Evolutionary conservation across 2,888 invertebrate species (phyloP).

Genomic region (Gari tellinella): DNA sequence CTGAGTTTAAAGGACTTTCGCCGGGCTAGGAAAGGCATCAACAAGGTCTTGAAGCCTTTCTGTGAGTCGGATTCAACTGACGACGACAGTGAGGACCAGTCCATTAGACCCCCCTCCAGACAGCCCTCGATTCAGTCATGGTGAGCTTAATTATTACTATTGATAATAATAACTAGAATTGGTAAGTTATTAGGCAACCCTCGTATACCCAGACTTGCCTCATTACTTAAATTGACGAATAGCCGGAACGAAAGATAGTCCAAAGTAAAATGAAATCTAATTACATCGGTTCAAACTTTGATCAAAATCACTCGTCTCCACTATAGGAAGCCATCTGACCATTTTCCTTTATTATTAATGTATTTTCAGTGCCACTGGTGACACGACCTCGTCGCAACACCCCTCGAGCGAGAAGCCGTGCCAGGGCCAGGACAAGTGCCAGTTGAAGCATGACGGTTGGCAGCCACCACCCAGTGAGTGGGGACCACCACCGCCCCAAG

Average conservation of each 20-base stretch:
- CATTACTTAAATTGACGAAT: conserved; percentile 24
- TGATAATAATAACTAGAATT: conserved; percentile 32
- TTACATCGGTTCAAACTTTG: conserved; percentile 36
- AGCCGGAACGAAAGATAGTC: conserved; percentile 26
- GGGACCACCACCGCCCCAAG: conserved; percentile 31
- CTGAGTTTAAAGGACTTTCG: conserved; percentile 29
- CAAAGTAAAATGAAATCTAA: conserved; percentile 35
- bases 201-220: conserved; percentile 27
- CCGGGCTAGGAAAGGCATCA: conserved; percentile 33
- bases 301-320: conserved; percentile 34
- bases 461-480: conserved; percentile 29
- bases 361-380: no score
- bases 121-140: conserved; percentile 40
- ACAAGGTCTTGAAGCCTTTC: conserved; percentile 37
- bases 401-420: conserved; percentile 31
- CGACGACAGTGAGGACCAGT: conserved; percentile 40
- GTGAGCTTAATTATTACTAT: conserved; percentile 27
- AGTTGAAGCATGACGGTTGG: conserved; percentile 31
- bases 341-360: no score
- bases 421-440: conserved; percentile 30
- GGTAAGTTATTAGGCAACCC: conserved; percentile 22
- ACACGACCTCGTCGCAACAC: conserved; percentile 34
- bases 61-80: conserved; percentile 30
- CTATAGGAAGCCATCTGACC: conserved; percentile 29
- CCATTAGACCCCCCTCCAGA: conserved; percentile 32